These are phyloP conservation scores for Lamprotornis superbus DNA, from an alignment of 2,113 vertebrate species.

Conservation along the genomic window DNA sequence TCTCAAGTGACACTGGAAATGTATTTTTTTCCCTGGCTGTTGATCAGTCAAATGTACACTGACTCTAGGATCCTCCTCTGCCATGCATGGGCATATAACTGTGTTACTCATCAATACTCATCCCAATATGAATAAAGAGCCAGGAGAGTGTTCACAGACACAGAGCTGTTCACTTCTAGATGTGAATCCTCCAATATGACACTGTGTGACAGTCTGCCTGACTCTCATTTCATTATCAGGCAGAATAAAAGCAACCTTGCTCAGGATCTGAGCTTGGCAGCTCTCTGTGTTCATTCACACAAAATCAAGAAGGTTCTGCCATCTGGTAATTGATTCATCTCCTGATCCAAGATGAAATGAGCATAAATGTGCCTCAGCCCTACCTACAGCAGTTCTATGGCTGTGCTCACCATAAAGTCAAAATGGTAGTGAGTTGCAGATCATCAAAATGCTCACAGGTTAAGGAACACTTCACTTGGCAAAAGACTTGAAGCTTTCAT, in stretches of 20 bases:
- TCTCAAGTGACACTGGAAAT: neutral
- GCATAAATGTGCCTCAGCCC: neutral
- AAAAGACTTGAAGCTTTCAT: neutral
- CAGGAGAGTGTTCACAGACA: neutral
- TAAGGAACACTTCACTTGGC: neutral
- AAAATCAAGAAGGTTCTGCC: neutral
- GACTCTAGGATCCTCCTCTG: neutral
- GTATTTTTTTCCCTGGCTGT: neutral
- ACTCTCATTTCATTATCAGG: neutral
- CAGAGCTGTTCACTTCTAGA: neutral
- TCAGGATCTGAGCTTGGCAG: neutral
- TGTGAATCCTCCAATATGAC: neutral
- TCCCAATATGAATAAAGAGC: neutral
- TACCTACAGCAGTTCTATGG: neutral
- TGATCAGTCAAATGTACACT: neutral
- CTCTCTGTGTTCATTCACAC: neutral
- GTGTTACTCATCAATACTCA: neutral
- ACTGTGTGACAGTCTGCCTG: neutral
- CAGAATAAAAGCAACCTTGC: neutral
- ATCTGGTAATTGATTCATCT: neutral
- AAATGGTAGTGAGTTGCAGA: neutral
- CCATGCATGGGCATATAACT: neutral
- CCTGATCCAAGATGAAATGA: neutral
- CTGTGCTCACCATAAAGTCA: neutral
- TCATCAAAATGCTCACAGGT: neutral